Conservation (phyloP, 2,797 vertebrate genomes). For the Moxostoma hubbsi region DNA sequence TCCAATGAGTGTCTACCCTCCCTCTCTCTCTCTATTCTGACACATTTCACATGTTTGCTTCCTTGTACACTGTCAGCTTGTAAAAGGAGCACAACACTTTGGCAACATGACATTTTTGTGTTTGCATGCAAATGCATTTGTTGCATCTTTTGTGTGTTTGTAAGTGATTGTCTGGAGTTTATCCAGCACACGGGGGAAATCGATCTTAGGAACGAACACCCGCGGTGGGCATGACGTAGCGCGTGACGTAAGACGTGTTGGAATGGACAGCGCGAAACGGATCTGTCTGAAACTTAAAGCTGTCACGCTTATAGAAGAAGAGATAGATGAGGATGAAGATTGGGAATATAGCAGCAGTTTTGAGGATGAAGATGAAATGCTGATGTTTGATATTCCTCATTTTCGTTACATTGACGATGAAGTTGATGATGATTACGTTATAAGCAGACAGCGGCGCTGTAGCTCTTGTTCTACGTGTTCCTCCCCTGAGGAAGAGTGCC, state of each 20-base stretch:
- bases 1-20: constrained; percentile 7
- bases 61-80: constrained; percentile 12
- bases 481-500: constrained; percentile 81
- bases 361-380: constrained; percentile 64
- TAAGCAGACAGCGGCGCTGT: constrained; percentile 73
- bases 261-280: constrained; percentile 81
- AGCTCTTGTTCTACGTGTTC: constrained; percentile 80
- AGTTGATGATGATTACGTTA: constrained; percentile 38
- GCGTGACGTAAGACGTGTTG: constrained; percentile 56
- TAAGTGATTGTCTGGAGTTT: constrained; percentile 55
- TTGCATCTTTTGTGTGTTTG: neutral
- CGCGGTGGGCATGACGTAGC: constrained; percentile 49
- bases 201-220: constrained; percentile 57
- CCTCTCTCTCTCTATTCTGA: neutral
- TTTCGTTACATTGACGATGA: constrained; percentile 86
- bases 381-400: constrained; percentile 90
- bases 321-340: constrained; percentile 68
- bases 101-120: neutral
- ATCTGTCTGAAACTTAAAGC: constrained; percentile 73
- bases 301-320: constrained; percentile 77
- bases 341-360: constrained; percentile 59
- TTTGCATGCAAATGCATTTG: constrained; percentile 6
- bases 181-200: constrained; percentile 51
- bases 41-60: constrained; percentile 16
- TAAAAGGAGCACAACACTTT: no score